Conservation (phyloP, 2,888 invertebrate genomes). For the Lasius platythorax region DNA sequence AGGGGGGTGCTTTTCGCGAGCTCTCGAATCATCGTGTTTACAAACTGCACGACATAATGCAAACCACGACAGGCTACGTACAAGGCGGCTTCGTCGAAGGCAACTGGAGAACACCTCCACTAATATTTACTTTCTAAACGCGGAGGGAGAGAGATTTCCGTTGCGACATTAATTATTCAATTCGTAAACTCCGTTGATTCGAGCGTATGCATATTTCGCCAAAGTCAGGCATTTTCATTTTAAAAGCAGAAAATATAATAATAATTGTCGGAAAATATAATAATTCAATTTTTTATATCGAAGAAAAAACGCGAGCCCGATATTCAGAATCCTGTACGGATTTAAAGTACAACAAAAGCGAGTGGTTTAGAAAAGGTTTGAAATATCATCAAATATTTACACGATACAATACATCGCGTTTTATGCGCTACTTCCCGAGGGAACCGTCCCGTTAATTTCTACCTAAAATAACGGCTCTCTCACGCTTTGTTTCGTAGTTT, state of each 20-base stretch:
- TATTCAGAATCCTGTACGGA: not conserved
- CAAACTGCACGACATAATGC: conserved; percentile 27
- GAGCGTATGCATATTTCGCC: not conserved
- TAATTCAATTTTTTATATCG: not conserved
- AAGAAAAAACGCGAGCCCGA: not conserved
- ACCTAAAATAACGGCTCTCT: conserved; percentile 40
- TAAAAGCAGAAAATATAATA: not conserved
- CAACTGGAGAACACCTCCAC: not conserved
- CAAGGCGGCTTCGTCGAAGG: not conserved
- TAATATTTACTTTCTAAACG: not conserved
- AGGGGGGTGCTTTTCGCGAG: conserved; percentile 6
- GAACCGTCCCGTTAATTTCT: conserved; percentile 40
- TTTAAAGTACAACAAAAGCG: not conserved
- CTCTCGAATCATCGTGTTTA: not conserved
- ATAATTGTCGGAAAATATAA: not conserved
- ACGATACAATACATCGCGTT: not conserved
- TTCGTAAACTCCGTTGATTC: not conserved
- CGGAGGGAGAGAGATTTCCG: not conserved
- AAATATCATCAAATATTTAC: not conserved
- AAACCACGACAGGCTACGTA: not conserved
- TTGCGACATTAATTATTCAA: conserved; percentile 2
- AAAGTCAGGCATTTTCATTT: not conserved
- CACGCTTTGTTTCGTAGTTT: conserved; percentile 37
- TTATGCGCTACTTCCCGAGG: conserved; percentile 44
- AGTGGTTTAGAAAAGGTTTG: not conserved